Conservation (phyloP, 2,113 vertebrate species). For the Machaerirhynchus nigripectus region DNA sequence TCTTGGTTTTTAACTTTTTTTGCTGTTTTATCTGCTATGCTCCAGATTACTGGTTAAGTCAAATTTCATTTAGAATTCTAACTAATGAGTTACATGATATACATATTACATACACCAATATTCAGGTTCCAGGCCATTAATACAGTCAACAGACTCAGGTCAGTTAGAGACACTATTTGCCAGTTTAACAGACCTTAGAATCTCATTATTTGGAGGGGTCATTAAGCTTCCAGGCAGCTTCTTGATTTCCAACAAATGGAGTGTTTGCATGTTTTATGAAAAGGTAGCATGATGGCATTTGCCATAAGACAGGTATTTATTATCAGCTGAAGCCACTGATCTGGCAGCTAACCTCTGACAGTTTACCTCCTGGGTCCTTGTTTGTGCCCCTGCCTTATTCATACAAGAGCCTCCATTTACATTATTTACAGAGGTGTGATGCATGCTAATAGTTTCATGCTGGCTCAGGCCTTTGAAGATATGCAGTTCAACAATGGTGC, state of each 20-base stretch:
- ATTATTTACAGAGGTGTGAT: neutral
- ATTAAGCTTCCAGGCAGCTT: neutral
- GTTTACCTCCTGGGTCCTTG: neutral
- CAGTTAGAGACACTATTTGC: neutral
- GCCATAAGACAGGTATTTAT: neutral
- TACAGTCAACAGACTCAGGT: neutral
- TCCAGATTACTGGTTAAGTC: neutral
- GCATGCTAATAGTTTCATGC: neutral
- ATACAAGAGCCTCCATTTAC: neutral
- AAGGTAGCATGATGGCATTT: neutral
- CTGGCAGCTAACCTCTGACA: neutral
- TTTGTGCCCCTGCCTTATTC: neutral
- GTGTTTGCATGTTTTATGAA: neutral
- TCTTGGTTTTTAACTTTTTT: neutral
- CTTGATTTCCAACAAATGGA: neutral
- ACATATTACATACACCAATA: neutral
- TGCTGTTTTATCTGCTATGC: neutral
- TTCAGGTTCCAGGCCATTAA: neutral
- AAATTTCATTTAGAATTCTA: neutral
- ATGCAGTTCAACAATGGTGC: neutral
- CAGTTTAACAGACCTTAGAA: neutral
- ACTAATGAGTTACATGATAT: neutral
- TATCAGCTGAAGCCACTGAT: neutral
- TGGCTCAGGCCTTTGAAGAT: neutral
- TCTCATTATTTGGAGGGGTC: neutral